Base-by-base conservation (phyloP, 1,140 invertebrate genomes). In the Scaptomyza hsui region DNA sequence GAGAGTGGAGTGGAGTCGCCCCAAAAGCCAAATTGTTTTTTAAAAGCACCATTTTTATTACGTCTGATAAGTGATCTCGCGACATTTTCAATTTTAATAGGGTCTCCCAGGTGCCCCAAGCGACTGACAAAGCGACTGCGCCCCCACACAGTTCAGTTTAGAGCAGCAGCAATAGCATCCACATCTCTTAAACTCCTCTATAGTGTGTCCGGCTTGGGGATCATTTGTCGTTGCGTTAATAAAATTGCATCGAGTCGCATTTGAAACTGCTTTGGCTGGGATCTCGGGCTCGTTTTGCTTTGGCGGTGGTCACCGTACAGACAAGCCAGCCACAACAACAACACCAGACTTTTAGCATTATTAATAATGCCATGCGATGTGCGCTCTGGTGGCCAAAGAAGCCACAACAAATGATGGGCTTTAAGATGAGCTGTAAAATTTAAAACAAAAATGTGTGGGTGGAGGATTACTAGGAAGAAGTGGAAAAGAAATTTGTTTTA, bases 51-150 rank as follows among this genome's bases (percentile, higher is more conserved):
- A 89, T 89, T 89, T 89, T 89, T 89, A 89, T 89, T 81, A 63
- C 74, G 69, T 81, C 85, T 80, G 85, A 89, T 89, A 89, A 81
- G 74, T 89, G 80, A 89, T 89, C 85, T 89, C 85, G 80, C 86
- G 77, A 85, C 86, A 89, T 89, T 86, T 89, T 81, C 85, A 89
- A 85, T 89, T 89, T 89, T 89, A 89, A 89, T 89, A 89, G 80
- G 80, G 75, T 89, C 73, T 82, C 63, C 72, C 80, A 79, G 62
- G 62, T 57, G 60, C 48, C 60, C 48, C 12, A 16, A 3, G 52
- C 12, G 37, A 19, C 24, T 49, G 56, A 70, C 61, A 62, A 51
- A 60, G 53, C 53, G 45, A 45, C 61, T 49, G 42, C 51, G 21
- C 68, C 44, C 39, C 44, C 35, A 49, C 70, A 53, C 53, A 68